Evolutionary conservation across 2,888 invertebrate genomes (phyloP).

Genomic region (Metalampra italica): DNA sequence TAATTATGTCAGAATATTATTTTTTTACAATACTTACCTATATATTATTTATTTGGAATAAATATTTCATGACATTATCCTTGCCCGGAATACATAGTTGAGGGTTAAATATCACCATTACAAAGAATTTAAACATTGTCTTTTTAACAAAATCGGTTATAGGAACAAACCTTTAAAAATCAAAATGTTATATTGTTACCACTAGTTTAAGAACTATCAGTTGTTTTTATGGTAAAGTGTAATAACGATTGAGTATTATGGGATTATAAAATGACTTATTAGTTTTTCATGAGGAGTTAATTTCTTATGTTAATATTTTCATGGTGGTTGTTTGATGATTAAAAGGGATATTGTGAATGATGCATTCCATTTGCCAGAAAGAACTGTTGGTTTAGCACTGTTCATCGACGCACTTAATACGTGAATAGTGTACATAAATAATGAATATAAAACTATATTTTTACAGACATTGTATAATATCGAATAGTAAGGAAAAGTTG

Average conservation of each 20-base stretch:
- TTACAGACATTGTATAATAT: conserved; percentile 52
- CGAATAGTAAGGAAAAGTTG: conserved; percentile 31
- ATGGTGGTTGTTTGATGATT: conserved; percentile 55
- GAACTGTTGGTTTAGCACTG: conserved; percentile 64
- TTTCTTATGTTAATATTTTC: conserved; percentile 54
- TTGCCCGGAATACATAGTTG: conserved; percentile 7
- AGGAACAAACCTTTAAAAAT: conserved; percentile 40
- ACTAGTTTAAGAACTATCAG: conserved; percentile 70
- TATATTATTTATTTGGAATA: conserved; percentile 1
- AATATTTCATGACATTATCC: conserved; percentile 2
- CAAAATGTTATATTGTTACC: conserved; percentile 73
- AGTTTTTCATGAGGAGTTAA: conserved; percentile 46
- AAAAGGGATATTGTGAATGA: conserved; percentile 64
- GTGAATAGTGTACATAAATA: conserved; percentile 37
- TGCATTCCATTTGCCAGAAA: conserved; percentile 70
- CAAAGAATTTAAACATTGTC: neutral
- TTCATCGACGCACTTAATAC: conserved; percentile 65
- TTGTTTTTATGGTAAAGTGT: conserved; percentile 52
- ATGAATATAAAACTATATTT: conserved; percentile 53
- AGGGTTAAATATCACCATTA: neutral
- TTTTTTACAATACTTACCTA: neutral
- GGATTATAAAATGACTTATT: conserved; percentile 38
- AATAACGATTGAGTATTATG: conserved; percentile 28
- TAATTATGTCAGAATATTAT: neutral
- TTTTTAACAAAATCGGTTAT: conserved; percentile 25